phyloP scores from a whole-genome alignment of 2,113 vertebrate species.

The Notothenia coriiceps region DNA sequence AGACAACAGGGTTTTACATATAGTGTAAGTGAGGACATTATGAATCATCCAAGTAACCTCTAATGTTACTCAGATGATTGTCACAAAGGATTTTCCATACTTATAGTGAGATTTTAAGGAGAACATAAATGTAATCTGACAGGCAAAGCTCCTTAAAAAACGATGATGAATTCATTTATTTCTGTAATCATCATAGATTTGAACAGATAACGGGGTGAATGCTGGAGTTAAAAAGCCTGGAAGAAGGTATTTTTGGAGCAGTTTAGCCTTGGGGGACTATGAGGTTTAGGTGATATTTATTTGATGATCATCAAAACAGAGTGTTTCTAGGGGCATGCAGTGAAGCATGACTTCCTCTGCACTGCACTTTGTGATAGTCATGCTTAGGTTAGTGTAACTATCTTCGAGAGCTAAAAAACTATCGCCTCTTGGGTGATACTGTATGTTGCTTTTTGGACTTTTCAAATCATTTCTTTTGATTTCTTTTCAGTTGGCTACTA shows the following conservation, averaged over 20 bases:
- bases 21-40: not conserved
- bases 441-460: not conserved
- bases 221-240: constrained; percentile 9
- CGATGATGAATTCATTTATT: constrained; percentile 42
- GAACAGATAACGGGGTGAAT: constrained; percentile 39
- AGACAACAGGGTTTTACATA: not conserved
- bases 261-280: constrained; percentile 14
- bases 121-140: constrained; percentile 43
- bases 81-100: constrained; percentile 1
- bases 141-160: constrained; percentile 31
- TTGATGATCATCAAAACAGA: constrained; percentile 57
- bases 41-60: constrained; percentile 10
- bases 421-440: not conserved
- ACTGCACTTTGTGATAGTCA: constrained; percentile 27
- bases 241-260: constrained; percentile 48
- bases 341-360: constrained; percentile 16
- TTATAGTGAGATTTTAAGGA: constrained; percentile 6
- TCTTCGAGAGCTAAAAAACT: not conserved
- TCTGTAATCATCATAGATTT: constrained; percentile 55
- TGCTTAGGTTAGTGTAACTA: constrained; percentile 24
- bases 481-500: constrained; percentile 88
- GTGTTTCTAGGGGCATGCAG: constrained; percentile 10
- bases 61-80: constrained; percentile 21
- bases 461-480: constrained; percentile 20
- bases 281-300: constrained; percentile 43